phyloP scores from a whole-genome alignment of 2,797 vertebrate genomes.

The Botia kubotai region DNA sequence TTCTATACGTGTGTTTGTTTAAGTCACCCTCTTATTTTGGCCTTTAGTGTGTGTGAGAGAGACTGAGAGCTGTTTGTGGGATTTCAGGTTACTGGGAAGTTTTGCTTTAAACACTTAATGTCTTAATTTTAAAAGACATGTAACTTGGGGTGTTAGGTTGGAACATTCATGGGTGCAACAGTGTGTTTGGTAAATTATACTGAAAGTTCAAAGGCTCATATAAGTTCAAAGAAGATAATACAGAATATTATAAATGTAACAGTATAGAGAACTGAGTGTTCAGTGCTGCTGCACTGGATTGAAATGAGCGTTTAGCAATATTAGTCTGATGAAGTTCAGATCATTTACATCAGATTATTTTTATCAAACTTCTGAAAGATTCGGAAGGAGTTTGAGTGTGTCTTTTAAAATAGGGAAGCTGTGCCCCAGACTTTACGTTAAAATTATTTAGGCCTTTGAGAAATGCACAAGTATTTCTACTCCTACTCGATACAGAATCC shows the following conservation, averaged over 20 bases:
- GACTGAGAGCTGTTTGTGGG: background rate
- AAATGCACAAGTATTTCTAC: too few species aligned
- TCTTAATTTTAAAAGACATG: background rate
- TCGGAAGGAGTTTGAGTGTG: background rate
- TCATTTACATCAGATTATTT: background rate
- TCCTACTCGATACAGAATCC: too few species aligned
- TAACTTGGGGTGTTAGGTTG: too few species aligned
- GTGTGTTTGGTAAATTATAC: background rate
- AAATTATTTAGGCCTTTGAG: too few species aligned
- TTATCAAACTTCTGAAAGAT: background rate
- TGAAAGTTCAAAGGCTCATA: background rate
- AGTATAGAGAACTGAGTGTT: background rate
- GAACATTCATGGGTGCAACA: too few species aligned
- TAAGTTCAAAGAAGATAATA: background rate
- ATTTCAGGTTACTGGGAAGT: background rate
- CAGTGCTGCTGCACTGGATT: background rate
- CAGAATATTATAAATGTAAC: background rate
- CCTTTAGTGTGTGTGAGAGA: slow-evolving; percentile 1
- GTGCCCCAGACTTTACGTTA: background rate
- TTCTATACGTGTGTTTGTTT: slow-evolving; percentile 5
- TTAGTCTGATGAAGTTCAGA: background rate
- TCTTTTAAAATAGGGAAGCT: background rate
- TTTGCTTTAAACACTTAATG: background rate
- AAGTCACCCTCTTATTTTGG: background rate
- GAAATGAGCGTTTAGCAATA: background rate